A percentile compares a stretch with the other conserved stretches of the same genome.
Conservation (phyloP, 2,888 invertebrate genomes). For the Willowsia nigromaculata region DNA sequence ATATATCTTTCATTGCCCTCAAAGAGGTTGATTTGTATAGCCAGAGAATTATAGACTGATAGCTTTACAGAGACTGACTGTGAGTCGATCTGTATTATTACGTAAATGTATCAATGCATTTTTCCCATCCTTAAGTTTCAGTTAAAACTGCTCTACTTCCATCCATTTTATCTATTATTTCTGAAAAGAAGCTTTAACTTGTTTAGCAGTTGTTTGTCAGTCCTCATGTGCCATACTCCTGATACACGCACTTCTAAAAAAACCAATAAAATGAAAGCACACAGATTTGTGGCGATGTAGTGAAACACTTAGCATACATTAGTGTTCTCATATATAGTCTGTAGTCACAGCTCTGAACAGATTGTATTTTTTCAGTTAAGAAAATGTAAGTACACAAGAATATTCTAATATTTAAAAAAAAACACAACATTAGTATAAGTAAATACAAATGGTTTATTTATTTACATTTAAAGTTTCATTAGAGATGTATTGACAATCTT, state of each 20-base stretch:
- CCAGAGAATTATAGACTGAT: constrained; percentile 63
- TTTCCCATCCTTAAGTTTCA: neutral
- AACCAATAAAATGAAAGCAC: neutral
- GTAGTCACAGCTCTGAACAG: neutral
- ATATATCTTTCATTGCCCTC: neutral
- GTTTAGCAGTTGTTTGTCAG: neutral
- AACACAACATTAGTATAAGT: neutral
- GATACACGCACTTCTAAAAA: neutral
- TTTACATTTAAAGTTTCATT: neutral
- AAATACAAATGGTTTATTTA: neutral
- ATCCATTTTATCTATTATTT: constrained; percentile 7
- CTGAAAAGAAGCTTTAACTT: constrained; percentile 2
- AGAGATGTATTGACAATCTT: neutral
- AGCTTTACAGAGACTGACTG: constrained; percentile 50
- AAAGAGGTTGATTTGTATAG: constrained; percentile 35
- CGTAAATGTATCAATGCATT: neutral
- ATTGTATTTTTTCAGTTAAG: neutral
- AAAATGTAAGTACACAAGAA: neutral
- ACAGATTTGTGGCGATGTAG: neutral
- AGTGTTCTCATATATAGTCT: neutral
- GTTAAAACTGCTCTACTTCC: neutral
- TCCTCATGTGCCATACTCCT: neutral
- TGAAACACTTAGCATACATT: neutral
- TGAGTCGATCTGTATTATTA: constrained; percentile 19
- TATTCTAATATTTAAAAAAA: too few species aligned